A percentile compares a stretch with the other conserved stretches of the same genome.
Conservation (phyloP, 2,888 invertebrate species). For the Lasioglossum figueresi region DNA sequence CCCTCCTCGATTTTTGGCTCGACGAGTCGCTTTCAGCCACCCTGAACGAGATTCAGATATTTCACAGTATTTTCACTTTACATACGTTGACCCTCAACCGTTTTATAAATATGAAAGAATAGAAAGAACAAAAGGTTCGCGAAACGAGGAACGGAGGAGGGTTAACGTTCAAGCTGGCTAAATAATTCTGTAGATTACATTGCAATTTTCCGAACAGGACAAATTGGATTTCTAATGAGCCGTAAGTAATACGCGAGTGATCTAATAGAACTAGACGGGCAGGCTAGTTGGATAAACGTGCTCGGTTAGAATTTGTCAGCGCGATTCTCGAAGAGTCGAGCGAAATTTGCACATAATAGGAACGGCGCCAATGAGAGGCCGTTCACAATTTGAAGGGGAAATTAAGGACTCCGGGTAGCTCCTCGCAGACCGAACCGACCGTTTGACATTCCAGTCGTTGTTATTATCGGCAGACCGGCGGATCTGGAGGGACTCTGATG, state of each 20-base stretch:
- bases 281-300: not conserved
- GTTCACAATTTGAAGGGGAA: constrained; percentile 75
- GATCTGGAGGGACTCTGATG: constrained; percentile 66
- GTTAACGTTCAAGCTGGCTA: no score
- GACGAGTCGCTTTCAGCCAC: not conserved
- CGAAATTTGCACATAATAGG: constrained; percentile 30
- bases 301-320: not conserved
- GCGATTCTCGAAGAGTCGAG: not conserved
- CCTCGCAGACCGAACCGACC: constrained; percentile 68
- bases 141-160: no score
- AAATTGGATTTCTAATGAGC: not conserved
- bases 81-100: no score
- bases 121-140: no score
- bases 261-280: not conserved
- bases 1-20: not conserved
- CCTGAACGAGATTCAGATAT: not conserved
- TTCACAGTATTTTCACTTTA: no score
- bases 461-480: constrained; percentile 77
- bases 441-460: constrained; percentile 80
- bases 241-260: not conserved
- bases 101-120: no score
- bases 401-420: constrained; percentile 67
- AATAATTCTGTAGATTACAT: not conserved
- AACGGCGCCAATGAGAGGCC: constrained; percentile 56
- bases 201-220: not conserved